Conservation (phyloP, 1,140 invertebrate species). For the Xylocopa sonorina region DNA sequence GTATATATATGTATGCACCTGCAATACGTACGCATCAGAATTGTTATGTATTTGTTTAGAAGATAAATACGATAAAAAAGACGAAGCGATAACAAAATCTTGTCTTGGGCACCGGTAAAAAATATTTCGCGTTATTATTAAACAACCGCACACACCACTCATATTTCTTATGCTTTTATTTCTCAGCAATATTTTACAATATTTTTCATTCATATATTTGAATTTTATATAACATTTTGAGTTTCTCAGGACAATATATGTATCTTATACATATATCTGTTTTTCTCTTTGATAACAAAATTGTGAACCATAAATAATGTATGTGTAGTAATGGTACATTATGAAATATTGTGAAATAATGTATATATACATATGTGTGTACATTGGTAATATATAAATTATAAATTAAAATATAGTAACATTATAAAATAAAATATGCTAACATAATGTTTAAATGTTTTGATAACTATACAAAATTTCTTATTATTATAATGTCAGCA, state of each 20-base stretch:
- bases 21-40: slow-evolving; percentile 21
- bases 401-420: too few relatives aligned
- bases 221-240: slow-evolving; percentile 11
- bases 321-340: neutral
- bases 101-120: slow-evolving; percentile 1
- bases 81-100: neutral
- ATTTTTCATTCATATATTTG: slow-evolving; percentile 11
- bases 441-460: too few relatives aligned
- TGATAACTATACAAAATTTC: too few relatives aligned
- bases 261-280: neutral
- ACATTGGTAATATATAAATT: too few relatives aligned
- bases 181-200: neutral
- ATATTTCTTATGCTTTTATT: slow-evolving; percentile 12
- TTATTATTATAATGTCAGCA: too few relatives aligned
- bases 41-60: slow-evolving; percentile 14
- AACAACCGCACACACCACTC: slow-evolving; percentile 8
- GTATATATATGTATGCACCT: neutral
- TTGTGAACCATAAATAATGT: neutral
- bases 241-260: neutral
- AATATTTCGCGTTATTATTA: slow-evolving; percentile 18
- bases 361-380: too few relatives aligned
- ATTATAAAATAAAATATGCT: too few relatives aligned
- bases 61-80: slow-evolving; percentile 4
- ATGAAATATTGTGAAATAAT: slow-evolving; percentile 1
- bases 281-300: slow-evolving; percentile 11